These are phyloP conservation scores for Pipistrellus kuhlii DNA, from an alignment of 2,797 vertebrate genomes.

Conservation along the genomic window DNA sequence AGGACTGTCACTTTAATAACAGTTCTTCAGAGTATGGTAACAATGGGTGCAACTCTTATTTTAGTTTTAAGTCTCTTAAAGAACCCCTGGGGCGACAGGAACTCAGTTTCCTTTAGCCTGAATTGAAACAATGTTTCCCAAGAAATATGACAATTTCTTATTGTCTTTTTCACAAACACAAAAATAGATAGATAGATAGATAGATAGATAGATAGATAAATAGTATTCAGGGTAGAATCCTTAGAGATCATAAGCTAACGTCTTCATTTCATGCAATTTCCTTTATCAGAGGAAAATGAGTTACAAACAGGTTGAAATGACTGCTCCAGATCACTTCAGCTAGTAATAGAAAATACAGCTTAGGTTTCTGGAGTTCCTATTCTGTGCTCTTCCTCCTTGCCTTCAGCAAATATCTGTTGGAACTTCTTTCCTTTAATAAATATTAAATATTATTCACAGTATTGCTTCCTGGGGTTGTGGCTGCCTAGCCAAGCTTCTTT, in stretches of 20 bases:
- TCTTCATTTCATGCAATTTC: not conserved
- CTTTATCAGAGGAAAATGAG: not conserved
- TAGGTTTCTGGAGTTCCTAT: not conserved
- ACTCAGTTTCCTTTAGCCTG: not conserved
- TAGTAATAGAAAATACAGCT: not conserved
- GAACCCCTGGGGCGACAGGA: not conserved
- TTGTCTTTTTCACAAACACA: no score
- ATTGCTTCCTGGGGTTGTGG: not conserved
- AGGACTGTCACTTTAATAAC: not conserved
- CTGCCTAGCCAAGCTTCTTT: not conserved
- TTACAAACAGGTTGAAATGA: not conserved
- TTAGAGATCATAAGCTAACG: not conserved
- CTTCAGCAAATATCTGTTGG: not conserved
- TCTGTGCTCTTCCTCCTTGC: not conserved
- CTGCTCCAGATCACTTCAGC: not conserved
- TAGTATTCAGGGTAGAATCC: not conserved
- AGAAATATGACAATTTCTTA: not conserved
- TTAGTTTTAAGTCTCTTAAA: not conserved
- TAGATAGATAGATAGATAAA: no score
- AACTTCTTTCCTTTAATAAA: not conserved
- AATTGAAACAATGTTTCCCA: not conserved
- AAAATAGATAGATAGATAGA: not conserved
- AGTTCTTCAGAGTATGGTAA: not conserved
- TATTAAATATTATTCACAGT: not conserved
- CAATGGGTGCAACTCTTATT: not conserved